Evolutionary conservation across 2,113 vertebrate species (phyloP).

Genomic region (Verasper variegatus): DNA sequence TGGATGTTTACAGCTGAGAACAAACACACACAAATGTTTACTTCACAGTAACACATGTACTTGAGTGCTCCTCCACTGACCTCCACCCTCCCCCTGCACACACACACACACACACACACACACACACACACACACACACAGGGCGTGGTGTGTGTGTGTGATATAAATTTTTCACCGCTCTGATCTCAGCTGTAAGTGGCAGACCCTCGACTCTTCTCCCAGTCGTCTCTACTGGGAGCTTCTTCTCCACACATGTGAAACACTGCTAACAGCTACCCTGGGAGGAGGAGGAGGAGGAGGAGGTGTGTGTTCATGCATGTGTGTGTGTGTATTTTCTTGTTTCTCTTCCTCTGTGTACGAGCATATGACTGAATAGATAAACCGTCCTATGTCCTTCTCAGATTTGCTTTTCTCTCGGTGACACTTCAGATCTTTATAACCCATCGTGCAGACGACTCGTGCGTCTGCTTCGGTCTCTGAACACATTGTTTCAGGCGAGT

Average conservation of each 20-base stretch:
- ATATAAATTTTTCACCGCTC: slow-evolving; percentile 70
- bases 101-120: no score
- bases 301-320: neutral
- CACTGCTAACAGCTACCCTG: slow-evolving; percentile 67
- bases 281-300: slow-evolving; percentile 29
- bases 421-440: no score
- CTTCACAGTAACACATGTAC: slow-evolving; percentile 47
- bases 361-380: slow-evolving; percentile 42
- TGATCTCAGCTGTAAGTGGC: slow-evolving; percentile 66
- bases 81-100: neutral
- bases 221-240: slow-evolving; percentile 55
- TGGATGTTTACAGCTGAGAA: neutral
- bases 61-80: slow-evolving; percentile 25
- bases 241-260: slow-evolving; percentile 64
- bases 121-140: slow-evolving; percentile 26
- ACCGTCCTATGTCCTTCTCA: slow-evolving; percentile 1
- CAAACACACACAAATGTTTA: slow-evolving; percentile 7
- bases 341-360: neutral
- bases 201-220: slow-evolving; percentile 50
- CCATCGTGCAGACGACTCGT: no score
- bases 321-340: slow-evolving; percentile 21
- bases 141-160: slow-evolving; percentile 26
- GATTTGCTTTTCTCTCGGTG: neutral
- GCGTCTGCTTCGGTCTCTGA: slow-evolving; percentile 17
- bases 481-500: slow-evolving; percentile 53